Evolutionary conservation across 2,888 invertebrate species (phyloP), one percentile per base, ranked within the genome.

Genomic region (Gonocerus acuteangulatus): DNA sequence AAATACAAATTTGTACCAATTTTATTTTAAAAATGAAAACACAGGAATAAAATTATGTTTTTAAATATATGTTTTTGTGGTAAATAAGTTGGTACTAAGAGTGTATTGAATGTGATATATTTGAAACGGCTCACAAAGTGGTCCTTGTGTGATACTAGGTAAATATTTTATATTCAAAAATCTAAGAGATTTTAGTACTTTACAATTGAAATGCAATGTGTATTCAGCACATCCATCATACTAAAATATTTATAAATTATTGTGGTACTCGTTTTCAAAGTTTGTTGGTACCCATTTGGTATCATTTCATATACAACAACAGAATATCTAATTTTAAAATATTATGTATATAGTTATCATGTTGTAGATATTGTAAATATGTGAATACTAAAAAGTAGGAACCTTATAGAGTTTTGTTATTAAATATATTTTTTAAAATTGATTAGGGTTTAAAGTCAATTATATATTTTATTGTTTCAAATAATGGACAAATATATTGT

Each of bases 111-210:
- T 48, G 49, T 49, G 49, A 49, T 49, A 49, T 49, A 15, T 49
- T 32, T 49, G 15, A n/a, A 49, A 49, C 32, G 49, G 49, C 34
- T 49, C 49, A 49, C 49, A 32, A 11, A 49, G 34, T 49, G 49
- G 27, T 32, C 49, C 49, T 49, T 34, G 49, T 49, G 49, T 49
- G 49, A 49, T 49, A 49, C 49, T 49, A 49, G 49, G 15, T 34
- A 49, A 49, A 32, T 49, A 49, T 49, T n/a, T 18, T 49, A 18
- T 15, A 3, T 32, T 49, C 27, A 34, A 34, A 32, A 32, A 13
- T 13, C 19, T 32, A 32, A 42, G 18, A 13, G 18, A 23, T 18
- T 18, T 11, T 15, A 48, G n/a, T n/a, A n/a, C n/a, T n/a, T n/a
- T n/a, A n/a, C n/a, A n/a, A n/a, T n/a, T n/a, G n/a, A n/a, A n/a